Conservation (phyloP, 2,113 vertebrate species). For the Stegastes partitus region DNA sequence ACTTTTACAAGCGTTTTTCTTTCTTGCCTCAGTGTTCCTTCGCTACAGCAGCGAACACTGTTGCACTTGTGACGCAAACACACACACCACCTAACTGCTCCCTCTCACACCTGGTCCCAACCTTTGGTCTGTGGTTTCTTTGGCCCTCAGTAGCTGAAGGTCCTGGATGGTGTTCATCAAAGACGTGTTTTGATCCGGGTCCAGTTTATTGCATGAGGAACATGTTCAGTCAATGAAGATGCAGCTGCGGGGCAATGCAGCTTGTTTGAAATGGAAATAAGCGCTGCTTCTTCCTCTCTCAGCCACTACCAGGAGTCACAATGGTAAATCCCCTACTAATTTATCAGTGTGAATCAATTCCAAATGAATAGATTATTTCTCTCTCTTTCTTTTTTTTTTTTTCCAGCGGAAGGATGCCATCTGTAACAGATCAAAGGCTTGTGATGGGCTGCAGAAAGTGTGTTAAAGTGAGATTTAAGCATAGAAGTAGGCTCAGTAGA, state of each 20-base stretch:
- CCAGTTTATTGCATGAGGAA: conserved; percentile 63
- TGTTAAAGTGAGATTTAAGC: conserved; percentile 38
- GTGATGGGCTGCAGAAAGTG: conserved; percentile 40
- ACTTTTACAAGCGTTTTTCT: background rate
- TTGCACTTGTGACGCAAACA: background rate
- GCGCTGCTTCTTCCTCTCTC: conserved; percentile 36
- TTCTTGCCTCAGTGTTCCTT: conserved; percentile 1
- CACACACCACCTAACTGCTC: background rate
- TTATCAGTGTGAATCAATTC: conserved; percentile 64
- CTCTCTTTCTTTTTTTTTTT: background rate
- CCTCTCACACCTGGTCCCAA: conserved; percentile 59
- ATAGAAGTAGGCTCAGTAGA: conserved; percentile 32
- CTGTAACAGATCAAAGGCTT: conserved; percentile 49
- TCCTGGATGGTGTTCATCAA: conserved; percentile 66
- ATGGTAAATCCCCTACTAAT: conserved; percentile 74
- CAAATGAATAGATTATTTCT: conserved; percentile 57
- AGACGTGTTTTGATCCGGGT: conserved; percentile 72
- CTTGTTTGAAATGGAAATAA: conserved; percentile 80
- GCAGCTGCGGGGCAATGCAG: conserved; percentile 57
- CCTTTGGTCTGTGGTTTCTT: conserved; percentile 54
- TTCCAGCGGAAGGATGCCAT: conserved; percentile 46
- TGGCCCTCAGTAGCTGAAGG: conserved; percentile 45
- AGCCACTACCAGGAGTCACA: conserved; percentile 47
- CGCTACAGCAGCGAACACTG: background rate
- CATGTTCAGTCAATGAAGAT: conserved; percentile 61